A percentile compares a stretch with the other conserved stretches of the same genome.
These are phyloP conservation scores for Tychaedon coryphoeus DNA, from an alignment of 2,113 vertebrate genomes.

Conservation along the genomic window DNA sequence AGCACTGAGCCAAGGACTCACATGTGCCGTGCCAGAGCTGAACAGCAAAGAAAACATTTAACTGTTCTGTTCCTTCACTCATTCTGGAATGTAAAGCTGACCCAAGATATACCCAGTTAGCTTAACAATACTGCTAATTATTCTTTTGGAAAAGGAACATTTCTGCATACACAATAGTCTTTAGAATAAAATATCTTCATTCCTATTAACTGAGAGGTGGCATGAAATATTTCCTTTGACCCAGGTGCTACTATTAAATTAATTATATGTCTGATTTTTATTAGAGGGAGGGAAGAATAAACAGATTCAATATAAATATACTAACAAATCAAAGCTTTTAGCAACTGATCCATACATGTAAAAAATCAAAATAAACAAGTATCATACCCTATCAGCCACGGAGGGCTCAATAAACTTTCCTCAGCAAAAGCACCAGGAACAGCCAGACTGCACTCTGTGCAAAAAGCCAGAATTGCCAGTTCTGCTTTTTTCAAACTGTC, in stretches of 20 bases:
- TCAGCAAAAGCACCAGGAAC: neutral
- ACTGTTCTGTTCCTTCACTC: neutral
- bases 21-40: neutral
- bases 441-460: neutral
- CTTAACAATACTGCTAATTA: slow-evolving; percentile 33
- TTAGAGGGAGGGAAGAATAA: neutral
- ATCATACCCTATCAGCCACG: accelerated
- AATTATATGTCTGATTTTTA: neutral
- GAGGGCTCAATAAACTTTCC: too few relatives aligned
- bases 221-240: slow-evolving; percentile 36
- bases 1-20: neutral
- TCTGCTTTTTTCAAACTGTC: neutral
- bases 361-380: neutral
- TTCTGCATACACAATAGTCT: neutral
- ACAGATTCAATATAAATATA: neutral
- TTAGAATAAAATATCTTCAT: slow-evolving; percentile 22
- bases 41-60: neutral
- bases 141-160: slow-evolving; percentile 39
- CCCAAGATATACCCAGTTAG: slow-evolving; percentile 38
- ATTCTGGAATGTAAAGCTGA: neutral
- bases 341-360: neutral
- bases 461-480: neutral
- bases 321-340: neutral
- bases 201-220: neutral
- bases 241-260: slow-evolving; percentile 30